A percentile compares a stretch with the other conserved stretches of the same genome.
phyloP scores from a whole-genome alignment of 2,888 invertebrate species.

The Camponotus fellah region DNA sequence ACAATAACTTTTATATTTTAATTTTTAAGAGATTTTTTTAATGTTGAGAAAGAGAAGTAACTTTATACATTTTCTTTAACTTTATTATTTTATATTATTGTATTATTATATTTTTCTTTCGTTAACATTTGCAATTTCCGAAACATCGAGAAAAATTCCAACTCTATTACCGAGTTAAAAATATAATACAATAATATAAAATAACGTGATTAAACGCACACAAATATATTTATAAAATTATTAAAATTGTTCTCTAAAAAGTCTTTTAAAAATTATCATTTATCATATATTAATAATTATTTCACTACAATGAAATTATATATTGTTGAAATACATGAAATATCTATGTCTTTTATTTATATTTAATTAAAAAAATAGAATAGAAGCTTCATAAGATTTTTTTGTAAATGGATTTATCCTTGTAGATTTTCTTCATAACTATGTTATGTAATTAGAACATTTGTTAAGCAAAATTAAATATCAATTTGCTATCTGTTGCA shows the following conservation, averaged over 20 bases:
- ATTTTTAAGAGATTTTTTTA: neutral
- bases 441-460: conserved; percentile 3
- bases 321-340: neutral
- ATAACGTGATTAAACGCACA: neutral
- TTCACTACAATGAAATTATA: neutral
- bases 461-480: neutral
- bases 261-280: neutral
- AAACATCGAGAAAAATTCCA: no score
- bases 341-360: neutral
- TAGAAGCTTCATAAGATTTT: neutral
- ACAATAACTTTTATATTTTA: neutral
- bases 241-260: neutral
- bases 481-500: conserved; percentile 18
- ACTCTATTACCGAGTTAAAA: no score
- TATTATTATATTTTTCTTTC: no score
- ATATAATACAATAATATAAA: neutral
- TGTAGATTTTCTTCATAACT: neutral
- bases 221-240: neutral
- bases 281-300: no score
- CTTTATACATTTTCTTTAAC: neutral
- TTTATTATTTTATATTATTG: neutral
- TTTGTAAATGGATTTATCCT: neutral
- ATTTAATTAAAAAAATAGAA: neutral
- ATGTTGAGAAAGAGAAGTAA: neutral
- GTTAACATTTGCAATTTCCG: no score